Percentiles rank a stretch among this genome's conserved stretches.
phyloP scores from a whole-genome alignment of 2,113 vertebrate species.

The Ptyas mucosa region DNA sequence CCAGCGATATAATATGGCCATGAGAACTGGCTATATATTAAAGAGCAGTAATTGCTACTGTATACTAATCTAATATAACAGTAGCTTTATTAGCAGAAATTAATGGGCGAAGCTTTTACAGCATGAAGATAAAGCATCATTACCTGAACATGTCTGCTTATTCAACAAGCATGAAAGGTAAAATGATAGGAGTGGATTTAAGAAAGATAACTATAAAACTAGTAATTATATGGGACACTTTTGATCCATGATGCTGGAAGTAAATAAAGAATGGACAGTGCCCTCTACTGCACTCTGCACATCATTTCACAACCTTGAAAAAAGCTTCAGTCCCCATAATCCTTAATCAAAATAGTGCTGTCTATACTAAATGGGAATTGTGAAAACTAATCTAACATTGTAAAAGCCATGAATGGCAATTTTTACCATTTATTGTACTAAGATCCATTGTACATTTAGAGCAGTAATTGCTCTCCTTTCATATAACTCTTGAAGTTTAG shows the following conservation, averaged over 20 bases:
- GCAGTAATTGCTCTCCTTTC: not conserved
- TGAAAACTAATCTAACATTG: not conserved
- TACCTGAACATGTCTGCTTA: not conserved
- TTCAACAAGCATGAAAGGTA: not conserved
- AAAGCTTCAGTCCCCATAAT: not conserved
- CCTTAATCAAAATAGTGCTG: not conserved
- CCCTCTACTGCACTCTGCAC: constrained; percentile 4
- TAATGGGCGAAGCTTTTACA: not conserved
- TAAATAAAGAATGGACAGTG: not conserved
- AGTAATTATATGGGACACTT: not conserved
- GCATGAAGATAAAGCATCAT: not conserved
- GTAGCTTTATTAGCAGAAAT: not conserved
- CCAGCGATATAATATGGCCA: not conserved
- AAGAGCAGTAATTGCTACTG: not conserved
- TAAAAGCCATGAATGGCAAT: not conserved
- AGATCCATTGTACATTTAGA: not conserved
- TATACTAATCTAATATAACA: not conserved
- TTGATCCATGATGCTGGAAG: not conserved
- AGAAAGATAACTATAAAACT: not conserved
- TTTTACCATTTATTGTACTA: not conserved
- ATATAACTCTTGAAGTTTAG: not conserved
- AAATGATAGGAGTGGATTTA: not conserved
- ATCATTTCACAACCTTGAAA: not conserved
- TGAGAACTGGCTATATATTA: not conserved
- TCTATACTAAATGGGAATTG: not conserved